Base-by-base conservation (phyloP, 2,888 invertebrate genomes). In the Gymnocheta viridis region DNA sequence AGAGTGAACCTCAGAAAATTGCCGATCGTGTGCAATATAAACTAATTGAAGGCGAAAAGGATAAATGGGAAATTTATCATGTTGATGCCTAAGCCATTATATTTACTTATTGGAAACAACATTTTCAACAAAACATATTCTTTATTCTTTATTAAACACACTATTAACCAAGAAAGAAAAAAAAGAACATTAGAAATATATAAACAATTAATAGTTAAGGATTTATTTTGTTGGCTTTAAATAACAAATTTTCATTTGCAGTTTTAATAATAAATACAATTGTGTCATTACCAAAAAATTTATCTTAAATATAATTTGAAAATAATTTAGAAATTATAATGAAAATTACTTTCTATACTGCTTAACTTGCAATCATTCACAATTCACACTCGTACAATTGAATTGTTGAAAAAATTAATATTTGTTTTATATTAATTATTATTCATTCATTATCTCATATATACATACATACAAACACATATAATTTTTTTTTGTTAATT, bases 21-120 rank as follows among this genome's bases (percentile, higher is more conserved):
- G 90, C 90, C n/a, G 92, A 91, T 86, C 88, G 91, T 17, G 81
- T 92, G 10, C 88, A 90, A 58, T 91, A 91, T 78, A 88, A 88
- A 4, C 85, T 70, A 77, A 41, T 74, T 47, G 56, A 58, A 6
- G 17, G 78, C 10, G 73, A 77, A 12, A 49, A 74, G 12, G 32
- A 67, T 56, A 86, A 82, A 44, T 91, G 92, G 92, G 56, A 84
- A 3, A 62, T 86, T 17, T 86, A 88, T 82, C 92, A 91, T 81
- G 90, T 92, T 19, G 85, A 88, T 64, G 88, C 90, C 22, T 91
- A 86, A n/a, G n/a, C 4, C 14, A 62, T 4, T 6, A 1, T 0
- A 17, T 19, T 44, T 2, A 41, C 10, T 41, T 1, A 19, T 22
- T 10, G 5, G 2, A 44, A 27, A 64, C 17, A 41, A 56, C 14